Evolutionary conservation across 2,888 invertebrate species (phyloP).

Genomic region (Furcula furcula): DNA sequence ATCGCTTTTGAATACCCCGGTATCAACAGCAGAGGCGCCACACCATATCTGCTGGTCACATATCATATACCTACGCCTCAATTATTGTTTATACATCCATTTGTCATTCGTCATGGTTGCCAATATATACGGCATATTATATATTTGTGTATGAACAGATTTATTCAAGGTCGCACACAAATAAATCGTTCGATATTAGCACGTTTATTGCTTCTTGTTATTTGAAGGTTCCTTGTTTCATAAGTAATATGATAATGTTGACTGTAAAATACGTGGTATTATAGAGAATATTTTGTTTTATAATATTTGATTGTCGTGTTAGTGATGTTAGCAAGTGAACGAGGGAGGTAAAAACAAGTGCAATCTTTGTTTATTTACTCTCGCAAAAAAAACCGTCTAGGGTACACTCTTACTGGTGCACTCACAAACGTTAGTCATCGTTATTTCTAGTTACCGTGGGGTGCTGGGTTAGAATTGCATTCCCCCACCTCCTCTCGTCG

Average conservation of each 20-base stretch:
- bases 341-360: no score
- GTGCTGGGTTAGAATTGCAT: no score
- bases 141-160: conserved; percentile 47
- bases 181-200: conserved; percentile 35
- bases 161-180: conserved; percentile 53
- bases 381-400: no score
- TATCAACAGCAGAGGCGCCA: conserved; percentile 20
- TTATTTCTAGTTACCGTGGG: no score
- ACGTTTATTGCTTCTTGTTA: conserved; percentile 11
- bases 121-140: conserved; percentile 40
- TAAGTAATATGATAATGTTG: neutral
- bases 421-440: no score
- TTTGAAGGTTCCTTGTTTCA: neutral
- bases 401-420: no score
- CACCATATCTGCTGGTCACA: conserved; percentile 25
- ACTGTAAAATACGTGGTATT: neutral
- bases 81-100: conserved; percentile 59
- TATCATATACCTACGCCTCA: conserved; percentile 24
- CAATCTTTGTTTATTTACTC: no score
- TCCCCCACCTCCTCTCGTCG: no score
- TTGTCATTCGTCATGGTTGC: conserved; percentile 58
- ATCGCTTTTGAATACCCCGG: neutral
- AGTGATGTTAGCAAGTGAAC: no score
- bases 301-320: no score
- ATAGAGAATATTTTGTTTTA: no score